These are phyloP conservation scores for Pristiophorus japonicus DNA, from an alignment of 2,113 vertebrate species.

Conservation along the genomic window DNA sequence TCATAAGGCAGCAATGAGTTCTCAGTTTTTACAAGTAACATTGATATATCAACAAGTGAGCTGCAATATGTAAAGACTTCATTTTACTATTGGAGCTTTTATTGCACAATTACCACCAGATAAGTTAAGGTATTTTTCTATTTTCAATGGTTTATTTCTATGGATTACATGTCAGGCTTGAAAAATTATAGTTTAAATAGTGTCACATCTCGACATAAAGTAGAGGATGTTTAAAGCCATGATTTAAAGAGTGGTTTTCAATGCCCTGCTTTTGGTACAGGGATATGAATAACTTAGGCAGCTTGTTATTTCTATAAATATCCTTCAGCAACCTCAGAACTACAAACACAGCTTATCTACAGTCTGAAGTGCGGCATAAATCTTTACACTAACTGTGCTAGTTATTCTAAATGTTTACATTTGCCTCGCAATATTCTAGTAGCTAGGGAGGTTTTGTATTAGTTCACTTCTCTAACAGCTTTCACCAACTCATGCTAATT, in stretches of 20 bases:
- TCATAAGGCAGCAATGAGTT: not conserved
- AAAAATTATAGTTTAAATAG: conserved; percentile 15
- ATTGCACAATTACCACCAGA: not conserved
- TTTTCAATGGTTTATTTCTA: not conserved
- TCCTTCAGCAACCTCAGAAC: conserved; percentile 4
- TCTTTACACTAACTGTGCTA: not conserved
- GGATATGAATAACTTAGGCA: conserved; percentile 14
- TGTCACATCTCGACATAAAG: not conserved
- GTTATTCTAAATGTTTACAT: not conserved
- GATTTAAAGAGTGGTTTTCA: conserved; percentile 22
- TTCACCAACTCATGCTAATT: not conserved
- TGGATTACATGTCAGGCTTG: not conserved
- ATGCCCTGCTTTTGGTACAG: not conserved
- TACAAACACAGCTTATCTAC: not conserved
- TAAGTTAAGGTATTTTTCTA: too few species aligned
- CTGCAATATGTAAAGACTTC: not conserved
- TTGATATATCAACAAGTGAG: not conserved
- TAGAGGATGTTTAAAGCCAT: not conserved
- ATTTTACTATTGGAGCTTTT: not conserved
- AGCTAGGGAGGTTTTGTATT: not conserved
- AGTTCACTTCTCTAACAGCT: not conserved
- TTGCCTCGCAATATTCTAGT: not conserved
- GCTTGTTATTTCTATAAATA: conserved; percentile 35
- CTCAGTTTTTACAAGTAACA: not conserved
- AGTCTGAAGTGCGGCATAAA: conserved; percentile 1